Evolutionary conservation across 2,797 vertebrate species (phyloP), one percentile per base, ranked within the genome.

Genomic region (Sebastes itinus): DNA sequence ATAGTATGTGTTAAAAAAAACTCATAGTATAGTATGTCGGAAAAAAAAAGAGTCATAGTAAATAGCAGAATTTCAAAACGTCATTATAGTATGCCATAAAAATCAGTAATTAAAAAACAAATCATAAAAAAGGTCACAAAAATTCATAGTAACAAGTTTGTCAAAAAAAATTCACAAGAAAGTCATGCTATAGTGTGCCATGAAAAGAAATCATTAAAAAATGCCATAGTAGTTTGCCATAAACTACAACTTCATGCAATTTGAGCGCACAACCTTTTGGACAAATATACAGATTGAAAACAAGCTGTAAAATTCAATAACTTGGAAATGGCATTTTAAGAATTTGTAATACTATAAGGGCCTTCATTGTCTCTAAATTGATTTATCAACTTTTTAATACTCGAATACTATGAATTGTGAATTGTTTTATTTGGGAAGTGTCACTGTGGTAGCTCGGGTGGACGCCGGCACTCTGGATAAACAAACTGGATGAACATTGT

Each of bases 381-480:
- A 18, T 60, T 30, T 23, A 60, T 10, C 1, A 60, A 60, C 27
- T 58, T 58, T 58, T 18, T 27, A 58, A 27, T 58, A 27, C 25
- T 28, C 0, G 12, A 38, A 14, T 38, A 38, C 4, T 28, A 27
- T 52, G 46, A 20, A 52, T 52, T 52, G 58, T 2, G 2, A 78
- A 71, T 72, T 63, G 33, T 82, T 80, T 68, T 7, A 65, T 56
- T 70, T 84, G 65, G 63, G 20, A 76, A 63, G 64, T 60, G 54
- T 77, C 42, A 52, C 32, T 63, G 28, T 38, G 32, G 72, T n/a
- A 59, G 76, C 49, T 71, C 3, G 6, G 32, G 27, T 64, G 61
- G 63, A 58, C 2, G 8, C 20, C 20, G 3, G 28, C 61, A 58
- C 78, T 72, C 8, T 12, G 52, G 59, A 70, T 68, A 55, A 84